phyloP scores from a whole-genome alignment of 2,113 vertebrate genomes.

The Aptenodytes patagonicus region DNA sequence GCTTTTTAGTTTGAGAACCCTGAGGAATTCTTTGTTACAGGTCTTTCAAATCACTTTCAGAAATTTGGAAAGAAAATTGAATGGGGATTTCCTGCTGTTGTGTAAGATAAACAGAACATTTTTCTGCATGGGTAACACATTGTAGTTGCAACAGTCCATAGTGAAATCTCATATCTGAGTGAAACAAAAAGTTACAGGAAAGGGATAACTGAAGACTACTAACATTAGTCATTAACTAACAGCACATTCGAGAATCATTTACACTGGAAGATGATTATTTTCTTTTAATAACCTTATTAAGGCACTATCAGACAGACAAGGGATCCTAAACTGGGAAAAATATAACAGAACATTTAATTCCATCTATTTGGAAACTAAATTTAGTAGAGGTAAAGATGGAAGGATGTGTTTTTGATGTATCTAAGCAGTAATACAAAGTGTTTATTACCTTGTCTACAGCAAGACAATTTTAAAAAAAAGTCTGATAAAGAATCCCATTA shows the following conservation, averaged over 20 bases:
- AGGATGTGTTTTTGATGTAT: not conserved
- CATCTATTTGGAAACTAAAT: not conserved
- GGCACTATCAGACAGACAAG: not conserved
- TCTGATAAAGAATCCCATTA: not conserved
- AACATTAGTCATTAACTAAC: not conserved
- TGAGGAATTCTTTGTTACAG: slow-evolving; percentile 63
- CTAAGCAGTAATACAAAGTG: not conserved
- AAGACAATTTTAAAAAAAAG: not conserved
- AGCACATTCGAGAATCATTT: slow-evolving; percentile 26
- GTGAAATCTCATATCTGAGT: not conserved
- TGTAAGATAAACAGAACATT: slow-evolving; percentile 67
- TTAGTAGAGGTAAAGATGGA: not conserved
- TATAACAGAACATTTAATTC: not conserved
- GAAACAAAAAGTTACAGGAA: not conserved
- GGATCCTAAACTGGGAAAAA: not conserved
- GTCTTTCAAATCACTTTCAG: slow-evolving; percentile 65
- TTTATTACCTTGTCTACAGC: not conserved
- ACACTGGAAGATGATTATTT: slow-evolving; percentile 9
- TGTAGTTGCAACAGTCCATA: not conserved
- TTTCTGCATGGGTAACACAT: not conserved
- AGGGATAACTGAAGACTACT: not conserved
- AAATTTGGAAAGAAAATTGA: slow-evolving; percentile 61
- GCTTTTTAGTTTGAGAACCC: slow-evolving; percentile 29
- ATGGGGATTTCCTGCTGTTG: slow-evolving; percentile 65
- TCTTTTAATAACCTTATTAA: slow-evolving; percentile 28